A percentile compares a stretch with the other conserved stretches of the same genome.
Evolutionary conservation across 2,113 vertebrate genomes (phyloP).

Genomic region (Saguinus midas): DNA sequence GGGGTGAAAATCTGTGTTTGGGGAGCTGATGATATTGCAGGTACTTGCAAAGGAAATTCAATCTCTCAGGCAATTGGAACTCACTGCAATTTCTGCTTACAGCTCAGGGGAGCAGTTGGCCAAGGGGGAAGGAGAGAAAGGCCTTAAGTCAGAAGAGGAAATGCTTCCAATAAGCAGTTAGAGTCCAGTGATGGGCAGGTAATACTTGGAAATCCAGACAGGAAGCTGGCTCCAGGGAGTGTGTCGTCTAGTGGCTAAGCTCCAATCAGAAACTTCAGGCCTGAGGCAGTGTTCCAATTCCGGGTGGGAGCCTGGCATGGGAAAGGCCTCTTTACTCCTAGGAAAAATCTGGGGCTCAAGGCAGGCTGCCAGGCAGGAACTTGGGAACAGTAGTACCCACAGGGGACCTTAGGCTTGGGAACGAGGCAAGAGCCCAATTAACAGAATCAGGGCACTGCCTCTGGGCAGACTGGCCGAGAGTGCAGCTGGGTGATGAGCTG

Average conservation of each 20-base stretch:
- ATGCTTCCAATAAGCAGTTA: background rate
- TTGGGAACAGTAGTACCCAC: background rate
- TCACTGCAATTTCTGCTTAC: background rate
- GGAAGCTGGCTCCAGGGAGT: background rate
- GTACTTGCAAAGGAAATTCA: background rate
- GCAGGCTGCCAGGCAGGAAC: background rate
- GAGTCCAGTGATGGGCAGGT: background rate
- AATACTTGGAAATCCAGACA: conserved; percentile 24
- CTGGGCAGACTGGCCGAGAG: rapidly evolving
- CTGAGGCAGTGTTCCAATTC: background rate
- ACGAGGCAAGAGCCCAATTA: background rate
- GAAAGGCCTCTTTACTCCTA: background rate
- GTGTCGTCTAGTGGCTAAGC: background rate
- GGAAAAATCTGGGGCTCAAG: background rate
- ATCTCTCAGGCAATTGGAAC: background rate
- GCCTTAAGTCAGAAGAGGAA: background rate
- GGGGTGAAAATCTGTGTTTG: background rate
- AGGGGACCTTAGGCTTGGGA: background rate
- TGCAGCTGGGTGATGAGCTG: background rate
- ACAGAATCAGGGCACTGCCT: background rate
- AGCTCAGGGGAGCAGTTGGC: background rate
- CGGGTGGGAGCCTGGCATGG: background rate
- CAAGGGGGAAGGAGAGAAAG: background rate
- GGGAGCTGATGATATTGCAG: background rate
- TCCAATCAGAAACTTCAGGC: background rate